These are phyloP conservation scores for Anomalospiza imberbis DNA, from an alignment of 2,797 vertebrate species.

Conservation along the genomic window DNA sequence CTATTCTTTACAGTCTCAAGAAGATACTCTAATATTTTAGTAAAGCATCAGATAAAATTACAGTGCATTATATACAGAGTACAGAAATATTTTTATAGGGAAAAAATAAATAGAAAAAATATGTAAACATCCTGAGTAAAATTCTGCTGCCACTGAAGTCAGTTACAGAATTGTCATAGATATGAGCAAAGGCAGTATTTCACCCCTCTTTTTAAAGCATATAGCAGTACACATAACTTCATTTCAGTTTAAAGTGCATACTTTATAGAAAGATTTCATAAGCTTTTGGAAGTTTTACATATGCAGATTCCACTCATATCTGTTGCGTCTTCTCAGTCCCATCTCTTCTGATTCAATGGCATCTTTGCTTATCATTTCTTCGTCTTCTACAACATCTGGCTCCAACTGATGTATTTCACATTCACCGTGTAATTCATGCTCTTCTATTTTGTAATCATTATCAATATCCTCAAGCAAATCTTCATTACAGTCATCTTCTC, in stretches of 20 bases:
- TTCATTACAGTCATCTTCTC: conserved; percentile 14
- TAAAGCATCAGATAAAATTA: conserved; percentile 13
- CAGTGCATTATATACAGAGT: conserved; percentile 49
- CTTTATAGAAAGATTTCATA: neutral
- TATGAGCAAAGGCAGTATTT: neutral
- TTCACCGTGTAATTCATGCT: conserved; percentile 35
- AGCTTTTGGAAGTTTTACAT: neutral
- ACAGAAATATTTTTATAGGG: conserved; percentile 49
- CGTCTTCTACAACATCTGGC: conserved; percentile 31
- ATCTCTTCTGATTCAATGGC: conserved; percentile 23
- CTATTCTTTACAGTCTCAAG: neutral
- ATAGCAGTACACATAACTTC: conserved; percentile 14
- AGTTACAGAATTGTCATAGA: neutral
- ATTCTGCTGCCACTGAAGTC: conserved; percentile 20
- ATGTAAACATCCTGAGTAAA: conserved; percentile 47
- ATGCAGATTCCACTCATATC: conserved; percentile 73
- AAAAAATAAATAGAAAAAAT: conserved; percentile 65
- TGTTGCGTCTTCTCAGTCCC: conserved; percentile 80
- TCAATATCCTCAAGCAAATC: neutral
- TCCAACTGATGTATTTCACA: conserved; percentile 64
- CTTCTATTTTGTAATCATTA: conserved; percentile 20
- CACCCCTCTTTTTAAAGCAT: conserved; percentile 36
- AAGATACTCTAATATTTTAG: neutral
- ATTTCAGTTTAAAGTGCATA: conserved; percentile 60
- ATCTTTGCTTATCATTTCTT: conserved; percentile 32